phyloP scores from a whole-genome alignment of 2,797 vertebrate species.

The Chrysocyon brachyurus region DNA sequence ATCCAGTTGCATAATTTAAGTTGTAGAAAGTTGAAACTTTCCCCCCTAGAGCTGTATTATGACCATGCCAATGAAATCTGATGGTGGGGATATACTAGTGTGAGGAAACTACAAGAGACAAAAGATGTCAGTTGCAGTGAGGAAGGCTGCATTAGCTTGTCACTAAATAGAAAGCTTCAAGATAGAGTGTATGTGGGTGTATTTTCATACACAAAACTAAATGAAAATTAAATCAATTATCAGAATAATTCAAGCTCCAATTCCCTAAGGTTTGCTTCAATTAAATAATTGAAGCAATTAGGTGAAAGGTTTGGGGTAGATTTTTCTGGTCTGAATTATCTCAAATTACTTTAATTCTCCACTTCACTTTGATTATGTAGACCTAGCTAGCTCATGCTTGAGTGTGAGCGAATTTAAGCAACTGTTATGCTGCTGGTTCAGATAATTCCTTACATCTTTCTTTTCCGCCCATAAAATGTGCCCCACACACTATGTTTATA shows the following conservation, averaged over 20 bases:
- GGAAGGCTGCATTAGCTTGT: slow-evolving; percentile 59
- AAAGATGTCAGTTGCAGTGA: slow-evolving; percentile 45
- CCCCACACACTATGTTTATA: slow-evolving; percentile 14
- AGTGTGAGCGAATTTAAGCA: slow-evolving; percentile 70
- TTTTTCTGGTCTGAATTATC: slow-evolving; percentile 79
- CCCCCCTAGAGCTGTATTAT: neutral
- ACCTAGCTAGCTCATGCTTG: slow-evolving; percentile 56
- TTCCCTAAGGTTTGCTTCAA: slow-evolving; percentile 76
- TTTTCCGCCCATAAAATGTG: slow-evolving; percentile 49
- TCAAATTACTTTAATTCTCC: slow-evolving; percentile 82
- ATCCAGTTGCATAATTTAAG: neutral
- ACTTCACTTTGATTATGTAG: slow-evolving; percentile 80
- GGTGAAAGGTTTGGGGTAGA: slow-evolving; percentile 74
- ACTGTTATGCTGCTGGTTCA: slow-evolving; percentile 6
- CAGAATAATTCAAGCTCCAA: slow-evolving; percentile 73
- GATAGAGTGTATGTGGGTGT: slow-evolving; percentile 57
- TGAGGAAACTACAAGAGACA: slow-evolving; percentile 55
- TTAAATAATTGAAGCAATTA: slow-evolving; percentile 83
- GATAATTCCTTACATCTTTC: slow-evolving; percentile 64
- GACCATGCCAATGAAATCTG: neutral
- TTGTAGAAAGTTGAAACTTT: slow-evolving; percentile 54
- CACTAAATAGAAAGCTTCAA: slow-evolving; percentile 63
- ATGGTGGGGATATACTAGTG: neutral
- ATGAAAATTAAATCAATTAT: slow-evolving; percentile 83
- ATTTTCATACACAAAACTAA: slow-evolving; percentile 73